Percentiles rank a stretch among this genome's conserved stretches.
These are phyloP conservation scores for Sinohyriopsis cumingii DNA, from an alignment of 2,888 invertebrate species.

Conservation along the genomic window DNA sequence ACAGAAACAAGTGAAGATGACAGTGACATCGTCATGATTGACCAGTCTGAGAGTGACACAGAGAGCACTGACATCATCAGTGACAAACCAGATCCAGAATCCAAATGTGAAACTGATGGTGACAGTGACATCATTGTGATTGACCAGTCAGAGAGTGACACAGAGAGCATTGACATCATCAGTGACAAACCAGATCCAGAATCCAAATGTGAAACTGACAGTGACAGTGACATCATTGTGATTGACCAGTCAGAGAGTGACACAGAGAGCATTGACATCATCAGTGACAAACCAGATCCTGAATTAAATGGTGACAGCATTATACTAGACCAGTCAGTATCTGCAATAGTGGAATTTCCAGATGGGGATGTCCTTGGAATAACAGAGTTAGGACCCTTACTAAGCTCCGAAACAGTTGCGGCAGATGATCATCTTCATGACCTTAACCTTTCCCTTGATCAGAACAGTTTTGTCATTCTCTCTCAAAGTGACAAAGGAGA, in stretches of 20 bases:
- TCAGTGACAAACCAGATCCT: constrained; percentile 4
- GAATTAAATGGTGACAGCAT: constrained; percentile 1
- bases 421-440: constrained; percentile 4
- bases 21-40: constrained; percentile 37
- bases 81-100: constrained; percentile 3
- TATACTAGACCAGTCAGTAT: constrained; percentile 4
- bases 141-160: constrained; percentile 1
- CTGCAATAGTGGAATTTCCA: constrained; percentile 1
- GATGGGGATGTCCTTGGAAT: constrained; percentile 11
- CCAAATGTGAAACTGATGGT: neutral
- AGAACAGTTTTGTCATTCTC: neutral
- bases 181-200: neutral
- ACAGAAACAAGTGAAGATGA: constrained; percentile 12
- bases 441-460: constrained; percentile 3
- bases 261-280: constrained; percentile 8
- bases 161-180: neutral
- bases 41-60: constrained; percentile 24
- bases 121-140: constrained; percentile 1
- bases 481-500: too few relatives aligned
- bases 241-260: constrained; percentile 26
- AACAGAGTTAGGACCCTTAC: constrained; percentile 8
- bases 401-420: neutral
- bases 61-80: constrained; percentile 7
- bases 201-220: constrained; percentile 9
- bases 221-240: constrained; percentile 37